These are phyloP conservation scores for Uromys caudimaculatus DNA, from an alignment of 2,797 vertebrate species.

Conservation along the genomic window DNA sequence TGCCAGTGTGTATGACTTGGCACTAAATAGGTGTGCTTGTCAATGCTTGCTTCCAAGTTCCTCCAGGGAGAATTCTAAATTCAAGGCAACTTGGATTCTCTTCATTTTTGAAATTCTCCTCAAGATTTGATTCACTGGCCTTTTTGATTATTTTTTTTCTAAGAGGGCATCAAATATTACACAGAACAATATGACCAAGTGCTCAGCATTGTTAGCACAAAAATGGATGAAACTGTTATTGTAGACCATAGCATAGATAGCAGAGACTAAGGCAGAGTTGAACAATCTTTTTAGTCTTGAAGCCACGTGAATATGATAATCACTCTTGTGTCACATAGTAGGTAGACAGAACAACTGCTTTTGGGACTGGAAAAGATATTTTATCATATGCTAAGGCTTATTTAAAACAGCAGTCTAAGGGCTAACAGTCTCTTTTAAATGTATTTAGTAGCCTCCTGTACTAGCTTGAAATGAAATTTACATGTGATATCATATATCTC, in stretches of 20 bases:
- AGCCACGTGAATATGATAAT: slow-evolving; percentile 13
- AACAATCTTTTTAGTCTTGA: slow-evolving; percentile 48
- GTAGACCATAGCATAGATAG: slow-evolving; percentile 50
- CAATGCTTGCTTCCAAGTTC: slow-evolving; percentile 59
- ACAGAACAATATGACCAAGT: slow-evolving; percentile 48
- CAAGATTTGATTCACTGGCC: slow-evolving; percentile 50
- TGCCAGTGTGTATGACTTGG: slow-evolving; percentile 29
- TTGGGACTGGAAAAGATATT: slow-evolving; percentile 30
- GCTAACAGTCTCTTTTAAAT: not conserved
- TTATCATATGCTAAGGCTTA: slow-evolving; percentile 54
- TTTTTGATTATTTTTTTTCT: slow-evolving; percentile 52
- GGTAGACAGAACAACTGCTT: not conserved
- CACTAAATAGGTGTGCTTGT: slow-evolving; percentile 46
- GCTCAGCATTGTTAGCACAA: slow-evolving; percentile 31
- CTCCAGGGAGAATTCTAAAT: slow-evolving; percentile 53
- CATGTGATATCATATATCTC: not conserved
- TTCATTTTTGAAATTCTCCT: slow-evolving; percentile 60
- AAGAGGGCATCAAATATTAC: slow-evolving; percentile 56
- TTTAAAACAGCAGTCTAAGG: slow-evolving; percentile 43
- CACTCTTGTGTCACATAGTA: slow-evolving; percentile 9
- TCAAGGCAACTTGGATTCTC: slow-evolving; percentile 48
- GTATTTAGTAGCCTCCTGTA: slow-evolving; percentile 23
- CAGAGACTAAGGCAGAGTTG: not conserved
- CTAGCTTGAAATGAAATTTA: slow-evolving; percentile 50
- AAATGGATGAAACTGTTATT: slow-evolving; percentile 64